Percentiles rank a stretch among this genome's conserved stretches.
These are phyloP conservation scores for Archips crataeganus DNA, from an alignment of 2,888 invertebrate species.

Conservation along the genomic window DNA sequence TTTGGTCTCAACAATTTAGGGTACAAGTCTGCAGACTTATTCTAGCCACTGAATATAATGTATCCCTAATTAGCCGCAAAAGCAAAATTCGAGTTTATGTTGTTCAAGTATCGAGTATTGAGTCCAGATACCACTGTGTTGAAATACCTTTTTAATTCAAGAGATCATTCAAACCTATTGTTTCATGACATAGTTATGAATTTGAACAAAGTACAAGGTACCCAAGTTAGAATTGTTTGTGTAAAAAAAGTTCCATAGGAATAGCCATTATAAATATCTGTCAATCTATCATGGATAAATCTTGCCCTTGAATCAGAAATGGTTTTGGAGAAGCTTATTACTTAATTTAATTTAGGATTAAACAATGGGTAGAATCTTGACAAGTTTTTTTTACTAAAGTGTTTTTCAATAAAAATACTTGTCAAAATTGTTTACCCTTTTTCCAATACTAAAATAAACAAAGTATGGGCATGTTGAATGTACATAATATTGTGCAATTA, in stretches of 20 bases:
- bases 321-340: too few species aligned
- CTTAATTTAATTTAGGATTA: too few species aligned
- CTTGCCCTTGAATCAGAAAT: too few species aligned
- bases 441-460: too few species aligned
- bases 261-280: background rate
- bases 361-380: too few species aligned
- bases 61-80: background rate
- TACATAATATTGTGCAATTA: slow-evolving; percentile 1
- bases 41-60: background rate
- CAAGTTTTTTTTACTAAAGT: too few species aligned
- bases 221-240: background rate
- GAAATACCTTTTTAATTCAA: background rate
- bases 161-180: background rate
- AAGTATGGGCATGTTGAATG: background rate
- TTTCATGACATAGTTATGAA: background rate
- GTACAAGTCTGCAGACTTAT: background rate
- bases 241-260: background rate
- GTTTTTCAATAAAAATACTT: too few species aligned
- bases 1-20: background rate
- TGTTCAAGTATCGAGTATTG: background rate
- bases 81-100: background rate
- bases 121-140: background rate
- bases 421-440: too few species aligned
- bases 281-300: background rate
- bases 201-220: background rate